A percentile compares a stretch with the other conserved stretches of the same genome.
Conservation (phyloP, 1,140 invertebrate genomes). For the Temnothorax curvispinosus region DNA sequence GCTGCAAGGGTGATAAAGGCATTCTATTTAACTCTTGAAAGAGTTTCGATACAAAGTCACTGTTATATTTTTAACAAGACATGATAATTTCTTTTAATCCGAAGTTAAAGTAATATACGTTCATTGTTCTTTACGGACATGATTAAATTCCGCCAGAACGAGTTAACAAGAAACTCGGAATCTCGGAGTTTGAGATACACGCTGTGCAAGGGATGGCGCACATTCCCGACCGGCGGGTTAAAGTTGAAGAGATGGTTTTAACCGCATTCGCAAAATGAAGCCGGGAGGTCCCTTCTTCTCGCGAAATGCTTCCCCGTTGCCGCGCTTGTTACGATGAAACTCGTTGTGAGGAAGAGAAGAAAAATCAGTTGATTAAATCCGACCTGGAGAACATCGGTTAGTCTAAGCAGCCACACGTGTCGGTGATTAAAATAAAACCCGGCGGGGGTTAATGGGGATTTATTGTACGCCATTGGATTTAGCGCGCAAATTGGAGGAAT, state of each 20-base stretch:
- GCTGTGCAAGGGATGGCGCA: constrained; percentile 8
- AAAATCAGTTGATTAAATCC: constrained; percentile 57
- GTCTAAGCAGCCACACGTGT: constrained; percentile 1
- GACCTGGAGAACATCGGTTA: neutral
- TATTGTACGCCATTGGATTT: constrained; percentile 23
- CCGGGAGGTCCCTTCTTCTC: neutral
- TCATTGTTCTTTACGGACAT: constrained; percentile 19
- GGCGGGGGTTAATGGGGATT: neutral
- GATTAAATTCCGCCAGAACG: constrained; percentile 44
- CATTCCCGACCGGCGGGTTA: neutral
- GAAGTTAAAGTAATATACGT: neutral
- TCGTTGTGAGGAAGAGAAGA: neutral
- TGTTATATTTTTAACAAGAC: constrained; percentile 5
- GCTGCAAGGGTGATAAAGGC: neutral
- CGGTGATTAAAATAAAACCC: constrained; percentile 9
- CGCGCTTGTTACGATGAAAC: neutral
- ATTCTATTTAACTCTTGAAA: neutral
- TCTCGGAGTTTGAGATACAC: neutral
- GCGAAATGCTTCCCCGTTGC: neutral
- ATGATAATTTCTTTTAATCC: neutral
- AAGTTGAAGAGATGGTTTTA: constrained; percentile 43
- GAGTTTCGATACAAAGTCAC: neutral
- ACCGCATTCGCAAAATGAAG: constrained; percentile 36
- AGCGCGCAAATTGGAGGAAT: neutral
- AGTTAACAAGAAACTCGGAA: constrained; percentile 57